phyloP scores from a whole-genome alignment of 1,140 invertebrate species.

The Panagrolaimus sp. region DNA sequence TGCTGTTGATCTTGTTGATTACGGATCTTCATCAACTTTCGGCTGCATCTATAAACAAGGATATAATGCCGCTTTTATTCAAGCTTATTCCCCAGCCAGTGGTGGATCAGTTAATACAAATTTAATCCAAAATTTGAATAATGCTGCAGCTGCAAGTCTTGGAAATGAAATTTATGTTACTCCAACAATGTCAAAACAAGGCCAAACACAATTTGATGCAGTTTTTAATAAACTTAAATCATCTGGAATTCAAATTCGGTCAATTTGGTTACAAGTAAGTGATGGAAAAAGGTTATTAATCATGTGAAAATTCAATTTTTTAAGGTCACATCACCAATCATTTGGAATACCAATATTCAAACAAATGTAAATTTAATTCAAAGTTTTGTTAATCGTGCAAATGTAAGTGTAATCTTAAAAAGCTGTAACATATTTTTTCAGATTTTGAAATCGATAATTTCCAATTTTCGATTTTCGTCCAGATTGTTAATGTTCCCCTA shows the following conservation, averaged over 20 bases:
- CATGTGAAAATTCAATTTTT: too few species aligned
- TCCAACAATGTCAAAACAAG: background rate
- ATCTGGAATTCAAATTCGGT: slow-evolving; percentile 14
- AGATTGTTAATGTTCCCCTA: too few species aligned
- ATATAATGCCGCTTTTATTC: background rate
- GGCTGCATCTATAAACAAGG: slow-evolving; percentile 12
- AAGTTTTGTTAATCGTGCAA: slow-evolving; percentile 15
- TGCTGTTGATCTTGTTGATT: background rate
- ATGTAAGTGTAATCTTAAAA: background rate
- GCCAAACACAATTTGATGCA: slow-evolving; percentile 12
- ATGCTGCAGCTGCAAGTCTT: slow-evolving; percentile 5
- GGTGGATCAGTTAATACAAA: background rate
- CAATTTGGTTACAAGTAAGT: slow-evolving; percentile 18
- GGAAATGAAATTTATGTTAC: slow-evolving; percentile 23
- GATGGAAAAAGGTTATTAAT: too few species aligned
- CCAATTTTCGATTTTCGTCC: too few species aligned
- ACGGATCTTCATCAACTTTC: background rate
- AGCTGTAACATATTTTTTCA: too few species aligned
- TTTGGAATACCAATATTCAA: slow-evolving; percentile 12
- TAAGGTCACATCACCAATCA: slow-evolving; percentile 18
- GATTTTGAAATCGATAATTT: too few species aligned
- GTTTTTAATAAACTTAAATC: background rate
- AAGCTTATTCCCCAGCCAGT: background rate
- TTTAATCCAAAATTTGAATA: background rate
- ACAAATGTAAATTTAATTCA: slow-evolving; percentile 20